phyloP scores from a whole-genome alignment of 2,888 invertebrate genomes.

The Diabrotica balteata region DNA sequence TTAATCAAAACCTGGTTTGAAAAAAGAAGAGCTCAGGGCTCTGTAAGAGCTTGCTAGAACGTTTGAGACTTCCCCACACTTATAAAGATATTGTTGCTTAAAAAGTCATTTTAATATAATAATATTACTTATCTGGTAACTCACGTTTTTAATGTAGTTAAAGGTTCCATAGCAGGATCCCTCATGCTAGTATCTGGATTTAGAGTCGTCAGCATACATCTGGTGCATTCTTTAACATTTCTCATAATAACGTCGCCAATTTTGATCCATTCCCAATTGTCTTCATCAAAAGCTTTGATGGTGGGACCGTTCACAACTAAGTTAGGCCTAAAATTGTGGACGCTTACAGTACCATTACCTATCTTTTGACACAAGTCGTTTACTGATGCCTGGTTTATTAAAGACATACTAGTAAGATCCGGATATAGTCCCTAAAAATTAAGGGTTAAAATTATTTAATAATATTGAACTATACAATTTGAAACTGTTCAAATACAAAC shows the following conservation, averaged over 20 bases:
- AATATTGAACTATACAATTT: too few relatives aligned
- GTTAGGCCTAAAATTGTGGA: constrained; percentile 66
- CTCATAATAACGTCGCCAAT: constrained; percentile 64
- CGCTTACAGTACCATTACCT: constrained; percentile 55
- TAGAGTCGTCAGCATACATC: constrained; percentile 61
- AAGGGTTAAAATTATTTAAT: constrained; percentile 9
- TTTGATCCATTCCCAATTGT: constrained; percentile 66
- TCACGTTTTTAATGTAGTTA: constrained; percentile 64
- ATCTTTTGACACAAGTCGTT: constrained; percentile 62
- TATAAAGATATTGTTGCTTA: too few relatives aligned
- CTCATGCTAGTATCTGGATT: constrained; percentile 62
- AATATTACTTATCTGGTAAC: constrained; percentile 24
- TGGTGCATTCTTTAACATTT: constrained; percentile 65
- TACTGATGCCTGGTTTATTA: constrained; percentile 64
- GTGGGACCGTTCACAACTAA: constrained; percentile 62
- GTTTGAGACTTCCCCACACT: too few relatives aligned
- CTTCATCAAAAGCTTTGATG: constrained; percentile 61
- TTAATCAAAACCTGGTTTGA: background rate
- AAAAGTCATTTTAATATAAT: too few relatives aligned
- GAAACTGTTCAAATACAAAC: too few relatives aligned
- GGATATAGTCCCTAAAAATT: constrained; percentile 62
- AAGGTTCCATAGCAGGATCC: constrained; percentile 61
- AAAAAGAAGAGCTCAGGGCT: background rate
- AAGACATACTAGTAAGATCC: constrained; percentile 64
- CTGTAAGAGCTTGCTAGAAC: too few relatives aligned